Percentiles rank a stretch among this genome's conserved stretches.
Conservation (phyloP, 2,797 vertebrate genomes). For the Meriones psammophilus region DNA sequence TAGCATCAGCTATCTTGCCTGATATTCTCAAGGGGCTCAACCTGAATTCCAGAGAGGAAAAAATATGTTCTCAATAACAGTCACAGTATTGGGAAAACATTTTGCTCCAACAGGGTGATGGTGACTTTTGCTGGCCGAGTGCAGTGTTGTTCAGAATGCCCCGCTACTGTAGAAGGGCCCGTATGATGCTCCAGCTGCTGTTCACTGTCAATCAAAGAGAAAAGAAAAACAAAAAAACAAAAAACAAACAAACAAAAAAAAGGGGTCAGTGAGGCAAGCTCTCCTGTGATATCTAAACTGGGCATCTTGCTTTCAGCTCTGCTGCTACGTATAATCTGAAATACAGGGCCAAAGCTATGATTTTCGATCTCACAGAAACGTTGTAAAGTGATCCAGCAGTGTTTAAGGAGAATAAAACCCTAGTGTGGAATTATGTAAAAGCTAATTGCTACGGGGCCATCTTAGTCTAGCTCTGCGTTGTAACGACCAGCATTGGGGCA, state of each 20-base stretch:
- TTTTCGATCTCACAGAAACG: not conserved
- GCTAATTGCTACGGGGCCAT: too few species aligned
- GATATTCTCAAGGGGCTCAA: not conserved
- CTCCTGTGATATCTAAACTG: not conserved
- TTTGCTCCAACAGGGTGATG: not conserved
- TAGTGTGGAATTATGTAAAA: not conserved
- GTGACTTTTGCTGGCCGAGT: conserved; percentile 12
- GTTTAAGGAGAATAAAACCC: not conserved
- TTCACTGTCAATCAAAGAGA: conserved; percentile 12
- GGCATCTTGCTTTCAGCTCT: not conserved
- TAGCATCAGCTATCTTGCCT: not conserved
- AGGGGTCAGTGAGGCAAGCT: not conserved
- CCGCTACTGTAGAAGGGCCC: not conserved
- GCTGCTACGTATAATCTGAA: not conserved
- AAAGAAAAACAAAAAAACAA: not conserved
- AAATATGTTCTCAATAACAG: conserved; percentile 1
- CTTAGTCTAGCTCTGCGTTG: rapidly evolving
- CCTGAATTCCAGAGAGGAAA: conserved; percentile 42
- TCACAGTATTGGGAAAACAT: not conserved
- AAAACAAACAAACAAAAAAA: too few species aligned
- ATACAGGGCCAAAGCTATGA: not conserved
- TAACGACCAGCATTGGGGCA: not conserved
- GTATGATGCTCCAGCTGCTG: not conserved
- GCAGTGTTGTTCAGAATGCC: not conserved
- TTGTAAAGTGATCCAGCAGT: not conserved